Conservation (phyloP, 2,797 vertebrate genomes). For the Glyptemys insculpta region DNA sequence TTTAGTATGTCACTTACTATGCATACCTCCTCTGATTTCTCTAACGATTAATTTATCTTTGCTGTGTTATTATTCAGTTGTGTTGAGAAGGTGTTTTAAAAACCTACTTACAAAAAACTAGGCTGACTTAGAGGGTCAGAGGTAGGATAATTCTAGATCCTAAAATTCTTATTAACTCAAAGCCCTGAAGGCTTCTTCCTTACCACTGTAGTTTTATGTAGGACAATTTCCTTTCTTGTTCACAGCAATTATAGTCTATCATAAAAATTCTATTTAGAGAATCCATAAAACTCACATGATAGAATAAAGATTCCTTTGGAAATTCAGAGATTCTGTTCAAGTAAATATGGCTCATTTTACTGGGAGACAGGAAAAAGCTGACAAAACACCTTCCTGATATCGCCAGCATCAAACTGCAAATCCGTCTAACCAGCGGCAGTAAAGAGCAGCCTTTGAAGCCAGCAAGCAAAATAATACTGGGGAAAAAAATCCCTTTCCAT, state of each 20-base stretch:
- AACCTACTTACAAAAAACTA: slow-evolving; percentile 43
- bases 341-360: background rate
- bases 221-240: background rate
- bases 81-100: slow-evolving; percentile 60
- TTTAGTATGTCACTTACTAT: slow-evolving; percentile 71
- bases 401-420: background rate
- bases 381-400: background rate
- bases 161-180: slow-evolving; percentile 31
- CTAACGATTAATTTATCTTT: slow-evolving; percentile 61
- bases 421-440: background rate
- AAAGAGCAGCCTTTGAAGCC: background rate
- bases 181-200: slow-evolving; percentile 14
- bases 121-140: slow-evolving; percentile 42
- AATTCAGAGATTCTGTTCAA: slow-evolving; percentile 19
- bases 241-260: background rate
- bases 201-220: slow-evolving; percentile 1
- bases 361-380: background rate
- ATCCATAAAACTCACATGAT: background rate
- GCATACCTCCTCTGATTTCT: slow-evolving; percentile 66
- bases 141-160: slow-evolving; percentile 42
- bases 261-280: background rate
- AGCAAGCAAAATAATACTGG: background rate
- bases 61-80: slow-evolving; percentile 53
- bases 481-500: background rate
- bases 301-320: background rate